A percentile compares a stretch with the other conserved stretches of the same genome.
These are phyloP conservation scores for Nothocercus julius DNA, from an alignment of 2,113 vertebrate genomes.

Conservation along the genomic window DNA sequence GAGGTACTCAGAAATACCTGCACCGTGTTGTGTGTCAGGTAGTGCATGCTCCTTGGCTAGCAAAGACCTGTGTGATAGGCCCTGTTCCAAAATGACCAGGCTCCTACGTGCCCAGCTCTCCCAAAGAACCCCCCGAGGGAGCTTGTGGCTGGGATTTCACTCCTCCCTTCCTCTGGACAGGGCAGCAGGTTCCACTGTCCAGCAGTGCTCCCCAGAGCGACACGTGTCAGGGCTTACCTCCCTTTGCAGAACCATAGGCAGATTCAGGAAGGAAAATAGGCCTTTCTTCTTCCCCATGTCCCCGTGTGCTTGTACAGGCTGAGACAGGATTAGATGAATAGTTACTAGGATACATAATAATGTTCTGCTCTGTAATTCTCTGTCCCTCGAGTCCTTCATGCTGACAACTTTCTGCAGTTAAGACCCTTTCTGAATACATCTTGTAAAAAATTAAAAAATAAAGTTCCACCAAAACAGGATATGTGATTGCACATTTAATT, in stretches of 20 bases:
- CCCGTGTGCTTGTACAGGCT: conserved; percentile 11
- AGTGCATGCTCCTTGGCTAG: background rate
- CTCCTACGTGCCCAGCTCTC: background rate
- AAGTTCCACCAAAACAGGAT: conserved; percentile 26
- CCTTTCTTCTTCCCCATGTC: conserved; percentile 7
- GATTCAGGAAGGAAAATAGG: background rate
- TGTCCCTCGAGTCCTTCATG: conserved; percentile 37
- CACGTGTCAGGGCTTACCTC: background rate
- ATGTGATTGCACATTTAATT: conserved; percentile 9
- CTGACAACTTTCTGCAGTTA: conserved; percentile 38
- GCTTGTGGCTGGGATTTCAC: background rate
- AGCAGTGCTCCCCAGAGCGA: background rate
- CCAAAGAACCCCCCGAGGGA: background rate
- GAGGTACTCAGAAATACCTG: background rate
- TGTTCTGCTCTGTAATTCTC: conserved; percentile 48
- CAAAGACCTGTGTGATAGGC: background rate
- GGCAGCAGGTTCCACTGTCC: background rate
- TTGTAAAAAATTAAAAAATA: conserved; percentile 52
- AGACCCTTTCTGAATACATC: conserved; percentile 27
- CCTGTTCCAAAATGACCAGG: background rate
- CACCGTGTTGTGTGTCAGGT: background rate
- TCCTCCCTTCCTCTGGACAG: background rate
- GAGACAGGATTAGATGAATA: conserved; percentile 32
- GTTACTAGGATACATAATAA: conserved; percentile 55
- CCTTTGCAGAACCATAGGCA: background rate